A percentile compares a stretch with the other conserved stretches of the same genome.
phyloP scores from a whole-genome alignment of 2,113 vertebrate genomes.

The Ginglymostoma cirratum region DNA sequence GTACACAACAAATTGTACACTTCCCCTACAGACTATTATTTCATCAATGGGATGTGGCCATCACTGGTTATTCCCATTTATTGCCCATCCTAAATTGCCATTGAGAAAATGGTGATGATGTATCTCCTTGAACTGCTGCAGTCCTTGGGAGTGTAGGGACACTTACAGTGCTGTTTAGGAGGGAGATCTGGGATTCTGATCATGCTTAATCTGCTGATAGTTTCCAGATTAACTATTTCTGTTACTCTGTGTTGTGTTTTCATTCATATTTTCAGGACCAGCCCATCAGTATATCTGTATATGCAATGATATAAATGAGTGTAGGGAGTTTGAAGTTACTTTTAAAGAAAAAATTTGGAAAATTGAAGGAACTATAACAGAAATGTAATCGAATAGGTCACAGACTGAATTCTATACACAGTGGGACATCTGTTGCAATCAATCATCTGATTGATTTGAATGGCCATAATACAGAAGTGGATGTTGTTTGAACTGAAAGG shows the following conservation, averaged over 20 bases:
- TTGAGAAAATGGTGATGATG: no score
- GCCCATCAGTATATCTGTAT: neutral
- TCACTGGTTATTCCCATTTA: no score
- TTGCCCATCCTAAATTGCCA: no score
- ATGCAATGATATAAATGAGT: neutral
- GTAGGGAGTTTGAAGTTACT: neutral
- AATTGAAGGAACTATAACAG: neutral
- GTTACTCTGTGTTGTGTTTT: neutral
- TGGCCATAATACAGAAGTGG: neutral
- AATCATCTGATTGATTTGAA: neutral
- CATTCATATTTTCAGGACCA: neutral
- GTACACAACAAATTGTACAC: no score
- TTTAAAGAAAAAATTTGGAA: neutral
- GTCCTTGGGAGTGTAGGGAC: no score
- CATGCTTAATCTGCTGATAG: neutral
- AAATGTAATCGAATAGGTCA: neutral
- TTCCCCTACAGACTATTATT: no score
- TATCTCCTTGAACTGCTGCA: no score
- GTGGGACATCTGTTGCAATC: neutral
- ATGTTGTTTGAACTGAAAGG: neutral
- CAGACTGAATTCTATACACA: neutral
- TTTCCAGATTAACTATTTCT: neutral
- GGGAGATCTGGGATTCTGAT: no score
- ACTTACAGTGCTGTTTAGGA: no score
- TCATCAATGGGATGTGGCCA: no score